Evolutionary conservation across 2,797 vertebrate genomes (phyloP).

Genomic region (Garrulus glandarius): DNA sequence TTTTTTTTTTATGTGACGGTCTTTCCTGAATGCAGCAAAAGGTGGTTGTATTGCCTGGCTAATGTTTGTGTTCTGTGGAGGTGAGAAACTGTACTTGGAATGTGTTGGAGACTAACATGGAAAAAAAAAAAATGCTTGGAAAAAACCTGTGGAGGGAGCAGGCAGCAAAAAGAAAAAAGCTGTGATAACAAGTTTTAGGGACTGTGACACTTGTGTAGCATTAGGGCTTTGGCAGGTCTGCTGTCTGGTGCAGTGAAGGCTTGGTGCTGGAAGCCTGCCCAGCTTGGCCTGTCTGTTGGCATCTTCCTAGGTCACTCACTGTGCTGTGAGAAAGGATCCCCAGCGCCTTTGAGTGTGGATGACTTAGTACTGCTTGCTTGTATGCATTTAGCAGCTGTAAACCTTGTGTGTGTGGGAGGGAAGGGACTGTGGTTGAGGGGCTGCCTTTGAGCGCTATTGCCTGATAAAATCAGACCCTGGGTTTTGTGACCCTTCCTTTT

Average conservation of each 20-base stretch:
- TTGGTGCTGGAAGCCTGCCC: not conserved
- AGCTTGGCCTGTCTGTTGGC: not conserved
- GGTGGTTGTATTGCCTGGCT: not conserved
- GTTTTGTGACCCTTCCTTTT: not conserved
- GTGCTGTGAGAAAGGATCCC: not conserved
- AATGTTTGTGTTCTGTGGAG: not conserved
- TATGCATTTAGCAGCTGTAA: not conserved
- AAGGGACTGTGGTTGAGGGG: not conserved
- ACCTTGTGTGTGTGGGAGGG: not conserved
- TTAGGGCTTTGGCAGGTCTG: not conserved
- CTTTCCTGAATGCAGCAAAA: not conserved
- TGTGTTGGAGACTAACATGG: not conserved
- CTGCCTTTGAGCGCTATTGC: not conserved
- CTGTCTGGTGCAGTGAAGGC: not conserved
- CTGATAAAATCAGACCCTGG: not conserved
- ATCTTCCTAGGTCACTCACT: not conserved
- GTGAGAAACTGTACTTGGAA: not conserved
- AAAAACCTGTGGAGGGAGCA: accelerated
- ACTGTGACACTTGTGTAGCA: not conserved
- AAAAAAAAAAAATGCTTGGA: not conserved
- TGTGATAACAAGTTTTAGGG: not conserved
- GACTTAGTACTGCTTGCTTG: not conserved
- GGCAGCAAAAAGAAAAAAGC: not conserved
- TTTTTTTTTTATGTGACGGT: not conserved
- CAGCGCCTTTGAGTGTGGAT: not conserved